Evolutionary conservation across 2,888 invertebrate genomes (phyloP), one percentile per base, ranked within the genome.

Genomic region (Heliconius charithonia): DNA sequence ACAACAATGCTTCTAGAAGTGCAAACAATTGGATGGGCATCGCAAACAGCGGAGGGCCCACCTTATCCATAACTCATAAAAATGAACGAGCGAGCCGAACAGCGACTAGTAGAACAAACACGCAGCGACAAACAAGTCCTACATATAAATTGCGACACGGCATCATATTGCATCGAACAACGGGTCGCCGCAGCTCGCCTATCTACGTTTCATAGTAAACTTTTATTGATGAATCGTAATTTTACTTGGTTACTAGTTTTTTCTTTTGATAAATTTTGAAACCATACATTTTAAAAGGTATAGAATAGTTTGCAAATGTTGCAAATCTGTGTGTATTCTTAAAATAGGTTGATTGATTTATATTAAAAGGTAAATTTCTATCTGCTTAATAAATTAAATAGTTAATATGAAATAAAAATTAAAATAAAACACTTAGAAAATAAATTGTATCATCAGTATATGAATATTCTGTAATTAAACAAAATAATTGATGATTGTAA

Each of bases 1-100:
- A 69, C 73, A 69, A 81, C 80, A 82, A 82, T 78, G 82, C 82
- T 81, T 82, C 81, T 76, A 80, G 78, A 77, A 84, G 84, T 81
- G 87, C 85, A 90, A 91, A 90, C 89, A 91, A 87, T 87, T 84
- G 88, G 83, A 88, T 81, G 85, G 86, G 88, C 89, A 88, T 86
- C 85, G 86, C 89, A 92, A 93, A 93, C 88, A 92, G 83, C 84
- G 84, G 86, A 84, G 87, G 89, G 85, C 91, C 88, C 88, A 87
- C 92, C 93, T 91, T 89, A 89, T 89, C 90, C 92, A 92, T 94
- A 93, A 93, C 89, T 94, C 94, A 93, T 93, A 91, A 91, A 92
- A 93, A 93, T 90, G 90, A 91, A 90, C 89, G 89, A 90, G 87
- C 88, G 88, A 87, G 85, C 88, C 89, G 89, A 91, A 90, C 87